Conservation (phyloP, 1,140 invertebrate genomes). For the Ectropis grisescens region DNA sequence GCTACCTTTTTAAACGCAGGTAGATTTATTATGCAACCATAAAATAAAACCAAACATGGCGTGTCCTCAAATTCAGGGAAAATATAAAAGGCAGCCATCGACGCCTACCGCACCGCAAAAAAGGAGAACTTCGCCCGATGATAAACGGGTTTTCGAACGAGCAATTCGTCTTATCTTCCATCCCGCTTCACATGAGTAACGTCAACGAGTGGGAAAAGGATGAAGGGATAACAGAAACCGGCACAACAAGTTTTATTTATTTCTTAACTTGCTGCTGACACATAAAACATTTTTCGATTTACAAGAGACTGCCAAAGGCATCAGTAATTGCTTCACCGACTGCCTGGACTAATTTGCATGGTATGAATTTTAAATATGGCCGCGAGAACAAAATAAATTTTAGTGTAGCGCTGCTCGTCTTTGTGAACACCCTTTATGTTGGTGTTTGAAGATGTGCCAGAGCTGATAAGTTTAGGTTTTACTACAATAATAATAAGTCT, state of each 20-base stretch:
- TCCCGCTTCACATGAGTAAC: slow-evolving; percentile 6
- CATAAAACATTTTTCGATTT: slow-evolving; percentile 49
- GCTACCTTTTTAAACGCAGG: too few species aligned
- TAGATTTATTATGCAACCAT: too few species aligned
- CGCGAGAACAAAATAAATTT: slow-evolving; percentile 12
- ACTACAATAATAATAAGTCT: too few species aligned
- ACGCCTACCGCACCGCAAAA: slow-evolving; percentile 37
- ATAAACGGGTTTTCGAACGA: slow-evolving; percentile 45
- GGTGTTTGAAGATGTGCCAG: too few species aligned
- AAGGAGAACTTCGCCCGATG: slow-evolving; percentile 31
- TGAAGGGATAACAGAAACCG: slow-evolving; percentile 25
- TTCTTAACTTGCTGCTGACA: slow-evolving; percentile 54
- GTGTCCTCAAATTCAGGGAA: slow-evolving; percentile 23
- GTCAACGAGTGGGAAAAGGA: slow-evolving; percentile 9
- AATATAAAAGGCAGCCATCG: slow-evolving; percentile 30
- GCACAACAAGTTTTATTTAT: slow-evolving; percentile 48
- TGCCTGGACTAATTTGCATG: slow-evolving; percentile 35
- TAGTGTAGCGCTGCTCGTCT: slow-evolving; percentile 12
- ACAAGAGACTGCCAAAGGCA: slow-evolving; percentile 18
- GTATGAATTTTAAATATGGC: slow-evolving; percentile 31
- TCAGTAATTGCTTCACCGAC: slow-evolving; percentile 28
- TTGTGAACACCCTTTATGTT: slow-evolving; percentile 6
- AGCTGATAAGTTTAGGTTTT: too few species aligned
- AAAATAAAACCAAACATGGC: not conserved
- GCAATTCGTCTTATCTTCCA: slow-evolving; percentile 25